Evolutionary conservation across 2,113 vertebrate genomes (phyloP).

Genomic region (Arothron firmamentum): DNA sequence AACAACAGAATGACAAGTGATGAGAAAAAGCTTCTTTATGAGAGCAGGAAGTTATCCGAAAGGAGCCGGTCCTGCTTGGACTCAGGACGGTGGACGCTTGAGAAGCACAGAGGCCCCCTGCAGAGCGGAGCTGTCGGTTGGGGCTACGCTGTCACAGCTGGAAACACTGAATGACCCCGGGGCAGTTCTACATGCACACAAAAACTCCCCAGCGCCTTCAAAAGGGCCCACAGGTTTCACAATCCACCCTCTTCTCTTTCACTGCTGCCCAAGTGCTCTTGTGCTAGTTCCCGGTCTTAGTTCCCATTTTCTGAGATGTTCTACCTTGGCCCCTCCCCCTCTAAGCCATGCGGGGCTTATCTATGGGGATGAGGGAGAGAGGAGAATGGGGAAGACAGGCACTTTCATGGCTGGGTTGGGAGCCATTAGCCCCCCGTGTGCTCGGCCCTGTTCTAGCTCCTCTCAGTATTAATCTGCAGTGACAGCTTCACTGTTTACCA

Average conservation of each 20-base stretch:
- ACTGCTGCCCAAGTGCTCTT: conserved; percentile 22
- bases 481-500: conserved; percentile 81
- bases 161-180: conserved; percentile 36
- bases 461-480: conserved; percentile 78
- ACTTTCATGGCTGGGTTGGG: conserved; percentile 70
- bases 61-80: too few species aligned
- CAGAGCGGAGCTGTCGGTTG: conserved; percentile 27
- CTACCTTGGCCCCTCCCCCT: conserved; percentile 17
- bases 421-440: conserved; percentile 68
- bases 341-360: conserved; percentile 48
- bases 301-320: conserved; percentile 20
- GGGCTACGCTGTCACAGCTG: conserved; percentile 30
- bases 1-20: too few species aligned
- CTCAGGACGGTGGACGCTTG: too few species aligned
- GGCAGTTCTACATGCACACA: conserved; percentile 11
- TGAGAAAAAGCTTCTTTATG: too few species aligned
- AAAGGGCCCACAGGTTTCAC: conserved; percentile 14
- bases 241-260: conserved; percentile 15
- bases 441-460: conserved; percentile 55
- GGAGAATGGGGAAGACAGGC: conserved; percentile 66
- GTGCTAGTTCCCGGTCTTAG: conserved; percentile 37
- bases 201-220: conserved; percentile 21
- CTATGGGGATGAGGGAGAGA: conserved; percentile 50
- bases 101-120: conserved; percentile 36
- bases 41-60: too few species aligned